Evolutionary conservation across 2,888 invertebrate genomes (phyloP).

Genomic region (Drosophila mettleri): DNA sequence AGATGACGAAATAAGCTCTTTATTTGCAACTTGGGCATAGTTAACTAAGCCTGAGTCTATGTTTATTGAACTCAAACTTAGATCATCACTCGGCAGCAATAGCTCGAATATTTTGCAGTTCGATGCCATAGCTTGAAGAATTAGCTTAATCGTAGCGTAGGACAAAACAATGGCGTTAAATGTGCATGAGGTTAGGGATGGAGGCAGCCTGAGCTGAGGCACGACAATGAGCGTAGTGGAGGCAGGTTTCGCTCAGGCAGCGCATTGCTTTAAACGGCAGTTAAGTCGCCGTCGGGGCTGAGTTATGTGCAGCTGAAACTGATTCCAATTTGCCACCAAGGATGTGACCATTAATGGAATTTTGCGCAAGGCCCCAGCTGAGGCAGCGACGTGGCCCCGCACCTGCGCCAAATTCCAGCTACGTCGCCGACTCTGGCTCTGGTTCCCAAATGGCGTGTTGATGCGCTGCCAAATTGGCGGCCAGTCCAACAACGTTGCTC

Average conservation of each 20-base stretch:
- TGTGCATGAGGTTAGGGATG: slow-evolving; percentile 5
- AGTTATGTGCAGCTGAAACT: slow-evolving; percentile 61
- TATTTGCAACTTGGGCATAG: no score
- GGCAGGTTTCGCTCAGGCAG: slow-evolving; percentile 26
- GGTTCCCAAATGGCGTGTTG: slow-evolving; percentile 80
- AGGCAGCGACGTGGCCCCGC: slow-evolving; percentile 32
- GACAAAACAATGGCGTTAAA: slow-evolving; percentile 34
- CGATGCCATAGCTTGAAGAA: slow-evolving; percentile 28
- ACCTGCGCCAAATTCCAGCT: slow-evolving; percentile 44
- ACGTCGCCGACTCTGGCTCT: slow-evolving; percentile 17
- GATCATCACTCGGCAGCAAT: background rate
- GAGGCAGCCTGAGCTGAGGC: background rate
- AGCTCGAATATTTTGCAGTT: slow-evolving; percentile 13
- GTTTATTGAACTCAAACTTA: background rate
- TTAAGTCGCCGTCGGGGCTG: slow-evolving; percentile 63
- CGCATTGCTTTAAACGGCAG: slow-evolving; percentile 63
- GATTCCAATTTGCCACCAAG: slow-evolving; percentile 79
- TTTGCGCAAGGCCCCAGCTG: slow-evolving; percentile 66
- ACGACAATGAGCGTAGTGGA: slow-evolving; percentile 47
- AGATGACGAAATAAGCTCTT: no score
- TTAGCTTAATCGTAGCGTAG: slow-evolving; percentile 18
- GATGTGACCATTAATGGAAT: slow-evolving; percentile 81
- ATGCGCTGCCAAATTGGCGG: slow-evolving; percentile 79
- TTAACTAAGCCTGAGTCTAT: background rate
- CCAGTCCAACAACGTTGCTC: slow-evolving; percentile 25